Base-by-base conservation (phyloP, 1,140 invertebrate species). In the Drosophila repleta region DNA sequence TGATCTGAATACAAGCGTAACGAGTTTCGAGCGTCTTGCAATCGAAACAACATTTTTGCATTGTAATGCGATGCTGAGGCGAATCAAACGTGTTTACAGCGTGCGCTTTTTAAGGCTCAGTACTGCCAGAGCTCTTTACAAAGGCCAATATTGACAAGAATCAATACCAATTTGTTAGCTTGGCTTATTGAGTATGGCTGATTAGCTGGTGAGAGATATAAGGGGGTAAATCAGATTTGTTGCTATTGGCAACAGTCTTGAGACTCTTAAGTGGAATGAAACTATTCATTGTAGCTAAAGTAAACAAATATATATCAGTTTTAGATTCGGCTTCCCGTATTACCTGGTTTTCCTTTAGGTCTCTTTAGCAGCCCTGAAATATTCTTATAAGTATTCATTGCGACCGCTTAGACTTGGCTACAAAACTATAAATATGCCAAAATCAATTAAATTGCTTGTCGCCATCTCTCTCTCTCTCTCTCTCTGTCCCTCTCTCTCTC, bases 11-110 rank as follows among this genome's bases (percentile, higher is more conserved):
- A 66, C 58, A 53, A 53, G 37, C 20, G 29, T 39, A 55, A 24
- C 69, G 67, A 48, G 67, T 55, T 64, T 46, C 35, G 39, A 70
- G 58, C 62, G 56, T 71, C 66, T 79, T 71, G 66, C 61, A 82
- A 82, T 66, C 72, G 51, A 76, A 74, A 82, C 83, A 68, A 68
- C 79, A 88, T 87, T 87, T 88, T 88, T 88, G 82, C 82, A 88
- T 87, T 57, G 65, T 70, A 83, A 87, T 78, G 68, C 26, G 29
- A 62, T 32, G 46, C 51, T 21, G 53, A 57, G 35, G 41, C 62
- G 58, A 55, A 58, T 55, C 63, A 60, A 76, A 72, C 64, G 58
- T 51, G 79, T 39, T 61, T 45, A 45, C 21, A 0, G 15, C 10
- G 15, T 45, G 17, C 20, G 20, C 37, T 57, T 26, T 37, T 17